Base-by-base conservation (phyloP, 2,888 invertebrate species). In the Heliconius erato region DNA sequence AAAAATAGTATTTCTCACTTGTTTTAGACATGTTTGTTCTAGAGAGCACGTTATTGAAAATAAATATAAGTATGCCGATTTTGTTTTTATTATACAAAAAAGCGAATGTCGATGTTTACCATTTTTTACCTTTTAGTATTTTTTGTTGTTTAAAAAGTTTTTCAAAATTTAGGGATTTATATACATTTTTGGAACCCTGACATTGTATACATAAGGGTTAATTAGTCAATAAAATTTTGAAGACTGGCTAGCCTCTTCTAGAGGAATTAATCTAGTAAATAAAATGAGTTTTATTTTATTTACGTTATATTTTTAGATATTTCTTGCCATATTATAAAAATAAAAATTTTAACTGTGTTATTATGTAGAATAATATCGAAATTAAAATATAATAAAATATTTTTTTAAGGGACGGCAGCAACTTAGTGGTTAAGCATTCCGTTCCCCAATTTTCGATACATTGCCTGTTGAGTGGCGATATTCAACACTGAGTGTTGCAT, bases 21-120 rank as follows among this genome's bases (percentile, higher is more conserved):
- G 74, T 77, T 77, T 69, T 82, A 77, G 81, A 69, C 19, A 71
- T 74, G 82, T 84, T 84, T 86, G 86, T 87, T 87, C 85, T 82
- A 82, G 82, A 81, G 32, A 82, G 83, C 84, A 84, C 84, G 59
- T 81, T 79, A 83, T 84, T 84, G 84, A 79, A 85, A 85, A 83
- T 81, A 83, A 83, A 80, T 82, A 83, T 83, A 84, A 81, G 82
- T 83, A 76, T 80, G 81, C 72, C 74, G 80, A 82, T 82, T 85
- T 85, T 85, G 85, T 85, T 85, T 85, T 85, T 84, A 85, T 85
- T 85, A 77, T 49, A 44, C 44, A 72, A 63, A 69, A 63, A 67
- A 44, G 71, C 71, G 63, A 59, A 68, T 81, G 44, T 81, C 23
- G 35, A 77, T 81, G 81, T 81, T 63, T 81, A 77, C 44, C 32